These are phyloP conservation scores for Aspidapion aeneum DNA, from an alignment of 2,888 invertebrate genomes.

Conservation along the genomic window DNA sequence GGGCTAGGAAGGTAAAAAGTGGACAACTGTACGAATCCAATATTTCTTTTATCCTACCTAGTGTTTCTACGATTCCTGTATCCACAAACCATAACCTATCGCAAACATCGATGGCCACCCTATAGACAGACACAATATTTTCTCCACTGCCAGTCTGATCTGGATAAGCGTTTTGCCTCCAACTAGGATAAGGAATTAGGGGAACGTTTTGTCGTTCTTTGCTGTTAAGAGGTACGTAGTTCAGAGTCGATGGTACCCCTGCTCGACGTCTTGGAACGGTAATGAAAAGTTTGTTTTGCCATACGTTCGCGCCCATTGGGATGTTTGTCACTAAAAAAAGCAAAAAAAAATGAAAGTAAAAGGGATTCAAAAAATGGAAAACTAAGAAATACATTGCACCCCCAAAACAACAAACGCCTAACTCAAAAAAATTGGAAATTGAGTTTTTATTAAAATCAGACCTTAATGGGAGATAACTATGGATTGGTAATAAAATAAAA, in stretches of 20 bases:
- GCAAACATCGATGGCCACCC: constrained; percentile 67
- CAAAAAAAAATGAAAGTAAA: too few relatives aligned
- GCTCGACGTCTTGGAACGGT: constrained; percentile 68
- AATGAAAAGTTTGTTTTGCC: constrained; percentile 63
- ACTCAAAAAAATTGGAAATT: too few relatives aligned
- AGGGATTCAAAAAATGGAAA: too few relatives aligned
- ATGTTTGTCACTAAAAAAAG: constrained; percentile 54
- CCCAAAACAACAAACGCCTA: too few relatives aligned
- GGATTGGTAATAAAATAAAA: too few relatives aligned
- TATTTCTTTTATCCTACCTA: too few relatives aligned
- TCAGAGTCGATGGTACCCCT: constrained; percentile 53
- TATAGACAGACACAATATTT: constrained; percentile 63
- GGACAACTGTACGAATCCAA: too few relatives aligned
- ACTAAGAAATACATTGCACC: too few relatives aligned
- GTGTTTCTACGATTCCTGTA: constrained; percentile 67
- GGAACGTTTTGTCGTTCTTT: constrained; percentile 49
- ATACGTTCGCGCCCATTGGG: constrained; percentile 64
- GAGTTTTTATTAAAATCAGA: too few relatives aligned
- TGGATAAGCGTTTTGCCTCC: constrained; percentile 58
- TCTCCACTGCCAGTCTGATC: constrained; percentile 20
- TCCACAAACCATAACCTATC: constrained; percentile 77
- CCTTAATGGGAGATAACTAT: too few relatives aligned
- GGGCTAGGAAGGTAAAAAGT: too few relatives aligned
- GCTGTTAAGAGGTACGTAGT: constrained; percentile 44
- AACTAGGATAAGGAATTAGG: constrained; percentile 55